Evolutionary conservation across 1,140 invertebrate genomes (phyloP).

Genomic region (Drepana arcuata): DNA sequence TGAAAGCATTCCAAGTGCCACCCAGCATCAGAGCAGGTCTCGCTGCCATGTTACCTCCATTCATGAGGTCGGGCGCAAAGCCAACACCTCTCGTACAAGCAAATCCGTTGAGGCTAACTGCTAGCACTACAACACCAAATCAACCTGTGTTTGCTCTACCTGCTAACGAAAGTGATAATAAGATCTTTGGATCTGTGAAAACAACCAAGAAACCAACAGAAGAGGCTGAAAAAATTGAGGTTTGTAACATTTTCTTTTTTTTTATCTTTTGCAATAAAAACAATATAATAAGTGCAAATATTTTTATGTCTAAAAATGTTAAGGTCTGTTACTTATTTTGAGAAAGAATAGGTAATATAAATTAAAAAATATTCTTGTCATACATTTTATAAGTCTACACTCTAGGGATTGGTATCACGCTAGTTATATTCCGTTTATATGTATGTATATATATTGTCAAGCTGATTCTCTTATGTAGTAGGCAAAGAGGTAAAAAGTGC

Average conservation of each 20-base stretch:
- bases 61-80: slow-evolving; percentile 52
- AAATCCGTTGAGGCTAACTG: slow-evolving; percentile 38
- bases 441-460: too few relatives aligned
- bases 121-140: slow-evolving; percentile 22
- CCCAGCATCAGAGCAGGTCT: slow-evolving; percentile 76
- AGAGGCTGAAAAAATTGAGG: slow-evolving; percentile 47
- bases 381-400: too few relatives aligned
- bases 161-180: slow-evolving; percentile 45
- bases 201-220: slow-evolving; percentile 35
- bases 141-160: slow-evolving; percentile 38
- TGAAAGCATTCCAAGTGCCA: slow-evolving; percentile 85
- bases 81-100: slow-evolving; percentile 30
- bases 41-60: slow-evolving; percentile 75
- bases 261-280: too few relatives aligned
- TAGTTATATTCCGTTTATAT: too few relatives aligned
- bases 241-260: slow-evolving; percentile 11
- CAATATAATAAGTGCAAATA: too few relatives aligned
- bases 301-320: too few relatives aligned
- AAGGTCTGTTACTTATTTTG: too few relatives aligned
- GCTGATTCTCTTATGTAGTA: too few relatives aligned
- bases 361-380: too few relatives aligned
- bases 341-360: too few relatives aligned
- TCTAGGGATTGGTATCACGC: too few relatives aligned
- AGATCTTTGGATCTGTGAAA: slow-evolving; percentile 42
- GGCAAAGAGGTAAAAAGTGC: too few relatives aligned